Conservation (phyloP, 2,797 vertebrate species). For the Mus spretus region DNA sequence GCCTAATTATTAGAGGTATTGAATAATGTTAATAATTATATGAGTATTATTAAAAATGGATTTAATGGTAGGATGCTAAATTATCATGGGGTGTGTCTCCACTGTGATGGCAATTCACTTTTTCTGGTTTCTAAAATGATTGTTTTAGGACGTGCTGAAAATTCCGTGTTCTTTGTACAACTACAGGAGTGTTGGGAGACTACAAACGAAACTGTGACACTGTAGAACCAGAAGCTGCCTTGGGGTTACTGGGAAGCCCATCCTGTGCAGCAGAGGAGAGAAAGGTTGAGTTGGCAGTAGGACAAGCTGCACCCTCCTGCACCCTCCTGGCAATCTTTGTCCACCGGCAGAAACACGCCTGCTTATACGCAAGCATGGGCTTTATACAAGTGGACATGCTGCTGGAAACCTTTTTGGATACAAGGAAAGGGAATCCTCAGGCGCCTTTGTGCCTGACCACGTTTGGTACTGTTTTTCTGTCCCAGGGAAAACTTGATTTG, state of each 20-base stretch:
- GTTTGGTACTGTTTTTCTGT: not conserved
- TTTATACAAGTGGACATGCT: not conserved
- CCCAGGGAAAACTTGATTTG: conserved; percentile 26
- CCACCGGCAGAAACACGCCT: conserved; percentile 10
- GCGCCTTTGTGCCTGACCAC: not conserved
- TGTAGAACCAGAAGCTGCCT: conserved; percentile 7
- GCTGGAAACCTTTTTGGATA: not conserved
- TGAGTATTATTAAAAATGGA: conserved; percentile 29
- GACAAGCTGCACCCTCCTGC: not conserved
- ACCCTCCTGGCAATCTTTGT: not conserved
- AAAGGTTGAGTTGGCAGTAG: not conserved
- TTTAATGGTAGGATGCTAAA: conserved; percentile 49
- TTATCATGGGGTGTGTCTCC: conserved; percentile 1
- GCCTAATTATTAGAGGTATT: conserved; percentile 24
- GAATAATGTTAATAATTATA: not conserved
- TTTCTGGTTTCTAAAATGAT: conserved; percentile 48
- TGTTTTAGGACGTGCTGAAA: conserved; percentile 18
- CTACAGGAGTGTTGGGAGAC: not conserved
- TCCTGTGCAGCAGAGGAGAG: conserved; percentile 33
- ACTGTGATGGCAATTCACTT: not conserved
- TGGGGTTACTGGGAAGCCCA: not conserved
- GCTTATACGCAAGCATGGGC: not conserved
- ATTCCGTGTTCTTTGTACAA: not conserved
- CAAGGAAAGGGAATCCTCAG: not conserved
- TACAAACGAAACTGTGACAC: conserved; percentile 28